Conservation (phyloP, 1,140 invertebrate genomes). For the Portunus trituberculatus region DNA sequence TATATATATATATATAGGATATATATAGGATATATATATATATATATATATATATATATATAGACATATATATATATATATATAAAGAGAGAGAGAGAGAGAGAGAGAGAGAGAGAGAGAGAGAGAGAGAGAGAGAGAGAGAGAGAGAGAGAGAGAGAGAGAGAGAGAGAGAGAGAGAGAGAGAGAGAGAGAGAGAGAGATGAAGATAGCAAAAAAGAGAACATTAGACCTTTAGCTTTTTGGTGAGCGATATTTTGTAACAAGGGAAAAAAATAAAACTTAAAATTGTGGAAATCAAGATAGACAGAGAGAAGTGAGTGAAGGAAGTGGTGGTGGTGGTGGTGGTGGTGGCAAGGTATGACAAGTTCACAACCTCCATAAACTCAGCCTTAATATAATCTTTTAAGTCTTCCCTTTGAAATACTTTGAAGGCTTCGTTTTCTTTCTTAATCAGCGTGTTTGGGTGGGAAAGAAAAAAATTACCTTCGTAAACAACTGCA, state of each 20-base stretch:
- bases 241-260: not conserved
- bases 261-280: not conserved
- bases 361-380: too few species aligned
- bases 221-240: not conserved
- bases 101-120: not conserved
- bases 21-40: too few species aligned
- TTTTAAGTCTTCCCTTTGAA: too few species aligned
- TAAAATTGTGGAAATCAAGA: too few species aligned
- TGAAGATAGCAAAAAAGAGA: not conserved
- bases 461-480: too few species aligned
- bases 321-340: not conserved
- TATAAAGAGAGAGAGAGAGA: not conserved
- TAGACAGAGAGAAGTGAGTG: not conserved
- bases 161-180: not conserved
- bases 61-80: too few species aligned
- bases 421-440: too few species aligned
- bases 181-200: not conserved
- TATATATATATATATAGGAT: not conserved
- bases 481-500: too few species aligned
- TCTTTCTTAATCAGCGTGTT: too few species aligned
- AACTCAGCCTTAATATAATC: too few species aligned
- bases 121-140: conserved; percentile 29
- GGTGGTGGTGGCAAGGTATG: not conserved
- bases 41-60: too few species aligned
- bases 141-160: conserved; percentile 10